These are phyloP conservation scores for Andrena praecox DNA, from an alignment of 2,888 invertebrate genomes.

Conservation along the genomic window DNA sequence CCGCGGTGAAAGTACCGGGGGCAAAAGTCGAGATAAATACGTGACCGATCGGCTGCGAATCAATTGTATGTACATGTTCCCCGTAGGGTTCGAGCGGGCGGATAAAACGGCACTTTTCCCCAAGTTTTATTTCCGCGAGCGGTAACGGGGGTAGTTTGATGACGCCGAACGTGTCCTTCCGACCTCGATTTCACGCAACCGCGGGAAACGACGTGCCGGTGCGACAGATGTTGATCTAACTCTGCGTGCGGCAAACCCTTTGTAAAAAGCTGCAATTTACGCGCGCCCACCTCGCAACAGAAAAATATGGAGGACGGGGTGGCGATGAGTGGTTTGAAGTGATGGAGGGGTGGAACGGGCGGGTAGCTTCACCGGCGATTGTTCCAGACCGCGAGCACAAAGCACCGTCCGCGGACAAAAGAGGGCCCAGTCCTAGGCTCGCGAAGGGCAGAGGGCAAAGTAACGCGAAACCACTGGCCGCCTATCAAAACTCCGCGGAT, in stretches of 20 bases:
- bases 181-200: constrained; percentile 64
- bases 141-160: constrained; percentile 40
- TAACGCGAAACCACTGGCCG: not conserved
- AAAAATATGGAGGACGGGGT: constrained; percentile 53
- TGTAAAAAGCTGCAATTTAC: constrained; percentile 69
- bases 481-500: not conserved
- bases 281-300: constrained; percentile 59
- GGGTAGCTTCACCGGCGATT: constrained; percentile 49
- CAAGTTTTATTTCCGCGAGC: constrained; percentile 41
- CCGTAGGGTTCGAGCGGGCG: constrained; percentile 41
- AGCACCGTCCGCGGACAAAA: constrained; percentile 39
- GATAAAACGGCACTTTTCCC: constrained; percentile 40
- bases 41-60: constrained; percentile 48
- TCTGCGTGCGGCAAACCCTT: constrained; percentile 61
- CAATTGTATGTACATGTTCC: constrained; percentile 53
- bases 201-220: constrained; percentile 62
- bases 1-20: constrained; percentile 25
- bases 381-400: constrained; percentile 55
- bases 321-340: constrained; percentile 49
- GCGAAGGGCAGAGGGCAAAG: not conserved
- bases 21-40: constrained; percentile 38
- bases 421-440: not conserved
- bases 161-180: constrained; percentile 54
- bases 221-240: constrained; percentile 72
- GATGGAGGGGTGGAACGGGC: not conserved